phyloP scores from a whole-genome alignment of 2,888 invertebrate species.

The Lysandra coridon region DNA sequence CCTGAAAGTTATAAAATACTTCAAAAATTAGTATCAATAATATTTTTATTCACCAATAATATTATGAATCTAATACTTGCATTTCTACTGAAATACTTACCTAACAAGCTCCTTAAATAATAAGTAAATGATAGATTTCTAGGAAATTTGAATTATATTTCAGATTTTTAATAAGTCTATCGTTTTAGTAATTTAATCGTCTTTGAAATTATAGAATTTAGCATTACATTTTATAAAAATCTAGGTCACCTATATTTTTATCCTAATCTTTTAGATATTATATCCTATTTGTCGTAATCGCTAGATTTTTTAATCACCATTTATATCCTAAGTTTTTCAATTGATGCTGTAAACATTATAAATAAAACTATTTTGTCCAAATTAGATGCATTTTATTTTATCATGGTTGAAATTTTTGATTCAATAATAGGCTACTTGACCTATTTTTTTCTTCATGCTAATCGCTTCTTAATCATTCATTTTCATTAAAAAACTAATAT shows the following conservation, averaged over 20 bases:
- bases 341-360: constrained; percentile 45
- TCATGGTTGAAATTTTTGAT: too few relatives aligned
- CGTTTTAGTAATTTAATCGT: constrained; percentile 42
- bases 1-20: too few relatives aligned
- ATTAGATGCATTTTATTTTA: constrained; percentile 7
- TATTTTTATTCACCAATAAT: not conserved
- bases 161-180: constrained; percentile 71
- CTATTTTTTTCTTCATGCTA: too few relatives aligned
- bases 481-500: too few relatives aligned
- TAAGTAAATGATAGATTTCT: constrained; percentile 61
- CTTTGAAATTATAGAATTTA: constrained; percentile 14
- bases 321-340: constrained; percentile 58
- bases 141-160: constrained; percentile 62
- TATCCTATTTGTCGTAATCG: constrained; percentile 32
- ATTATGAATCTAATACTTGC: constrained; percentile 6
- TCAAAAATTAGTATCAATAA: not conserved
- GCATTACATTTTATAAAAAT: constrained; percentile 15
- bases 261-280: constrained; percentile 31
- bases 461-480: too few relatives aligned
- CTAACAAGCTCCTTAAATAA: constrained; percentile 32
- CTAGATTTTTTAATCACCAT: constrained; percentile 49
- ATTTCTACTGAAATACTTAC: constrained; percentile 14
- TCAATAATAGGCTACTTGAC: too few relatives aligned
- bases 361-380: constrained; percentile 42
- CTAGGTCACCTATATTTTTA: constrained; percentile 24